Evolutionary conservation across 1,140 invertebrate species (phyloP), one percentile per base, ranked within the genome.

Genomic region (Hyposmocoma kahamanoa): DNA sequence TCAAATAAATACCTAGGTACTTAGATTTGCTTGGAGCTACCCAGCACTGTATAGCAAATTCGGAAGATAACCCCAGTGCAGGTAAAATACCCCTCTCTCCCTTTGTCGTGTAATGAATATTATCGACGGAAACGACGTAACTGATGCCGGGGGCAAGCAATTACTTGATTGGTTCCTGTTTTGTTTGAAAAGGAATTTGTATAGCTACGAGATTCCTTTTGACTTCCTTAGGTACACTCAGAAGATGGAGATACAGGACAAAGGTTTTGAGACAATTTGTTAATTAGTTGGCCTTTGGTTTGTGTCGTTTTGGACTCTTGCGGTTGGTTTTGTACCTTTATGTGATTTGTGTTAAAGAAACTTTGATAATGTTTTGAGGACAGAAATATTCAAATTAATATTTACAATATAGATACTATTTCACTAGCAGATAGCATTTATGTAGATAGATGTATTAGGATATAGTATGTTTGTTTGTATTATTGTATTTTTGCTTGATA

Each of bases 91-190:
- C 47, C 46, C 50, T 43, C 34, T 41, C 48, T 44, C 59, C 51
- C 52, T 66, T 63, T 63, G 57, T 69, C 54, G 49, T 30, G 45
- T 56, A 64, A 59, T 56, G 56, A 66, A 71, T 67, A 71, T 71
- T 68, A 72, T 72, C 67, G 59, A 62, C 44, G 57, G 50, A 54
- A 45, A 58, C 47, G 42, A 32, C 44, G 53, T 48, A 53, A 51
- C 51, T 42, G 53, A 52, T 50, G 50, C 57, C 62, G 44, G 45
- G 52, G 28, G 36, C 15, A 26, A 42, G 50, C 63, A 66, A 66
- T 66, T 66, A 66, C 59, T 59, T 62, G 63, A 66, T 66, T 66
- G 63, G 53, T 62, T 62, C 60, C 46, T 54, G 47, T 65, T 62
- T 57, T 57, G 51, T 55, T 50, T 49, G 47, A 24, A 34, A 24